Evolutionary conservation across 23 tunicate species (phyloP).

Genomic region (Phallusia fumigata): DNA sequence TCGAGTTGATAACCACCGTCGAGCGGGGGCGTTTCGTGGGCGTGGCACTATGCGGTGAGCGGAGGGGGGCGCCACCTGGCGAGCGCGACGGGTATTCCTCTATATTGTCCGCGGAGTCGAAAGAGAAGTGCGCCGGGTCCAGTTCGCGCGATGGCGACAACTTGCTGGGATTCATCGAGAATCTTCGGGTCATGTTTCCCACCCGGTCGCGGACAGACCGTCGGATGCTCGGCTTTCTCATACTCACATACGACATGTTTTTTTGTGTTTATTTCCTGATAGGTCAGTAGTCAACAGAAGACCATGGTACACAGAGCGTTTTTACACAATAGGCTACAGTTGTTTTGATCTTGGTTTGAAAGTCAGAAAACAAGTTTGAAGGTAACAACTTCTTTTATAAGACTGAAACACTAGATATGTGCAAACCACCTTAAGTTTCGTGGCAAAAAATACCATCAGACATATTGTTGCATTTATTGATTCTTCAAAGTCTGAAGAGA

Average conservation of each 20-base stretch:
- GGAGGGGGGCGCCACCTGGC: background rate
- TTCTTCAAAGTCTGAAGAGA: no score
- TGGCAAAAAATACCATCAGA: no score
- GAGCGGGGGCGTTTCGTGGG: slow-evolving; percentile 11
- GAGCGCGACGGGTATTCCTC: background rate
- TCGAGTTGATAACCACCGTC: background rate
- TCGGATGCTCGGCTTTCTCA: background rate
- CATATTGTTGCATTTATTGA: no score
- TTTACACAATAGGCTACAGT: no score
- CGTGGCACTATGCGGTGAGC: slow-evolving; percentile 5
- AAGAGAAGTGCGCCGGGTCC: background rate
- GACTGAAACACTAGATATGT: no score
- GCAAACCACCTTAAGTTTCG: no score
- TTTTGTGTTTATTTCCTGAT: no score
- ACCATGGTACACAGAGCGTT: no score
- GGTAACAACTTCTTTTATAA: no score
- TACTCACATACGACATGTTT: background rate
- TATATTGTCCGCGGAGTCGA: background rate
- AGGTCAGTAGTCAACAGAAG: no score
- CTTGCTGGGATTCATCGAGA: background rate
- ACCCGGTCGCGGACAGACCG: background rate
- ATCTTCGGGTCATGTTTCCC: background rate
- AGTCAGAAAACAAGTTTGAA: no score
- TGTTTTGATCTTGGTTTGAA: no score
- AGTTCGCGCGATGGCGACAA: background rate